Evolutionary conservation across 2,113 vertebrate species (phyloP), one percentile per base, ranked within the genome.

Genomic region (Colaptes auratus): DNA sequence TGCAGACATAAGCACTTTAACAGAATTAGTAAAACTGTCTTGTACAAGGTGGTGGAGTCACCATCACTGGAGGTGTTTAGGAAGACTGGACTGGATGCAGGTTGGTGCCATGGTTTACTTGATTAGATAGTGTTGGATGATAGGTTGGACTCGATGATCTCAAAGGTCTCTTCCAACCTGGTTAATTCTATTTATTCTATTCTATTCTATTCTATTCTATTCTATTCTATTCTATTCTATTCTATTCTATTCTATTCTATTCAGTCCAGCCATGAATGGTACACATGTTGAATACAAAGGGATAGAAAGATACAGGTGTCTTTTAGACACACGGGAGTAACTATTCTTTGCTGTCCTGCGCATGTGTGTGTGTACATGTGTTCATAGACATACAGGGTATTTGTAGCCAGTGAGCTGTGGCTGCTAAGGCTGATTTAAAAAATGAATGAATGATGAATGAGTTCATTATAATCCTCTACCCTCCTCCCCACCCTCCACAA

Each of bases 371-470:
- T 81, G 80, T 31, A 27, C 23, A 8, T 28, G 21, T 59, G 69
- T n/a, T 78, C 1, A 0, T 1, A 64, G 52, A 52, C 12, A 33
- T 42, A 15, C 12, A 56, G 75, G 30, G 24, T 46, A 28, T 73
- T 70, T 80, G 55, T 42, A 80, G 36, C 52, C 21, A 70, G 19
- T 46, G 52, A 89, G 6, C 42, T 1, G 1, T 50, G 33, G 33
- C n/a, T 82, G 25, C 31, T 85, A 75, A 88, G 6, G 13, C 61
- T 69, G 42, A 69, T 79, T 92, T 60, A 91, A 95, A 92, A 23
- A 52, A 24, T 52, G 50, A 52, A 24, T 24, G 50, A 50, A 10
- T 50, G 48, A 6, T 71, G 75, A 92, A 90, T 90, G 44, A 83
- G 15, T 81, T 86, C 39, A 46, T 90, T 90, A 81, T 58, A 88